Evolutionary conservation across 1,140 invertebrate species (phyloP), one percentile per base, ranked within the genome.

Genomic region (Drosophila bipectinata): DNA sequence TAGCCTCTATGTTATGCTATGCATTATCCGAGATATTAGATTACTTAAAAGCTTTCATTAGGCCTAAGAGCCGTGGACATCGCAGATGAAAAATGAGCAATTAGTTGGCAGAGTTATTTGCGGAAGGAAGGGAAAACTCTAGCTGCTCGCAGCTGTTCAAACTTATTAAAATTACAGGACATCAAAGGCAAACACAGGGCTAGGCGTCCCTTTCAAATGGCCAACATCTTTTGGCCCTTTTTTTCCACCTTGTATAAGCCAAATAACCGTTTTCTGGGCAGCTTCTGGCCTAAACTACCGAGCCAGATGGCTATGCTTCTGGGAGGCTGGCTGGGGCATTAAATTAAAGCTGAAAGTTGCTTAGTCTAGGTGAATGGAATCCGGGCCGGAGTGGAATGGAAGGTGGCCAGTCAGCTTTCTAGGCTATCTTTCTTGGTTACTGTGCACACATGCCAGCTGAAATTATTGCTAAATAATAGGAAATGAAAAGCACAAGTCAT

Each of bases 401-500:
- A 28, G 45, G 48, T 26, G 52, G 63, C 49, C 62, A 76, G 59
- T 60, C 47, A 68, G 77, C 81, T 84, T 85, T 84, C 80, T 84
- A 80, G 79, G 72, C 47, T 61, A 61, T 64, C 58, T 64, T 24
- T 30, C 21, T 30, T 47, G 18, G 26, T 24, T 66, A 7, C 26
- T 6, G 34, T 52, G 44, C 63, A 56, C 79, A 75, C 37, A 84
- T 83, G 71, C 63, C 41, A 2, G 58, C 39, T 44, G 54, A 81
- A 85, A 82, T 68, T 88, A 71, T 85, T 85, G 82, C 82, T 78
- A 71, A 89, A 89, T 89, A 84, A 90, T 85, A 81, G 75, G 85
- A 80, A 85, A 85, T 85, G 85, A 90, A 90, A 90, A 89, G 80
- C 85, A 80, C 74, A 81, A 90, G 85, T 90, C 85, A 90, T 90